Evolutionary conservation across 2,797 vertebrate species (phyloP), one percentile per base, ranked within the genome.

Genomic region (Urophycis tenuis): DNA sequence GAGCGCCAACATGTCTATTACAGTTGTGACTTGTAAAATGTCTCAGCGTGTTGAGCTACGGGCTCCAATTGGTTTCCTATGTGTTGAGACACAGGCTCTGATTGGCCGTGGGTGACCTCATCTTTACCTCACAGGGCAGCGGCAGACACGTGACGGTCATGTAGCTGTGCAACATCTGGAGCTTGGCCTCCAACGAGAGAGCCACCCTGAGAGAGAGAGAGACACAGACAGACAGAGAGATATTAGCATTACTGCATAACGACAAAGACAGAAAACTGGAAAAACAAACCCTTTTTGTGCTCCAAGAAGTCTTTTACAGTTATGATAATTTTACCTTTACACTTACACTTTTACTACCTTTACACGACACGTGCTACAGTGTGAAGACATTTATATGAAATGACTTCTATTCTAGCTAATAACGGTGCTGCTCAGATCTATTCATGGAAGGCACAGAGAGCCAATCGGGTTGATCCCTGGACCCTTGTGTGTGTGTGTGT

Each of bases 131-230:
- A 19, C 95, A 95, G 22, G 96, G 95, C 87, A 99, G 88, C 0
- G 96, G 94, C 85, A 99, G 94, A 96, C 92, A 93, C 78, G 93
- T 93, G 9, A 98, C 95, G 0, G 90, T 95, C 96, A 98, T 96
- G 94, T 98, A 99, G 91, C 92, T 94, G 89, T 98, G 97, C 76
- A 98, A 91, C 89, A 98, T 88, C 85, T 97, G 95, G 78, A 99
- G 91, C 81, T 99, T 99, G 4, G 96, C 96, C 83, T 99, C 97
- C 90, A 99, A 86, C 0, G 97, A 99, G 0, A 99, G 89, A 0
- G 95, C 94, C 83, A 99, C 95, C 0, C 97, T 99, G 84, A 32
- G 32, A 79, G 31, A 49, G 19, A 35, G 75, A 32, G 77, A 41
- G 7, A 80, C 34, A 80, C 39, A 75, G 33, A 53, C 25, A 22